Percentiles rank a stretch among this genome's conserved stretches.
Evolutionary conservation across 2,797 vertebrate species (phyloP).

Genomic region (Chaunax sp.): DNA sequence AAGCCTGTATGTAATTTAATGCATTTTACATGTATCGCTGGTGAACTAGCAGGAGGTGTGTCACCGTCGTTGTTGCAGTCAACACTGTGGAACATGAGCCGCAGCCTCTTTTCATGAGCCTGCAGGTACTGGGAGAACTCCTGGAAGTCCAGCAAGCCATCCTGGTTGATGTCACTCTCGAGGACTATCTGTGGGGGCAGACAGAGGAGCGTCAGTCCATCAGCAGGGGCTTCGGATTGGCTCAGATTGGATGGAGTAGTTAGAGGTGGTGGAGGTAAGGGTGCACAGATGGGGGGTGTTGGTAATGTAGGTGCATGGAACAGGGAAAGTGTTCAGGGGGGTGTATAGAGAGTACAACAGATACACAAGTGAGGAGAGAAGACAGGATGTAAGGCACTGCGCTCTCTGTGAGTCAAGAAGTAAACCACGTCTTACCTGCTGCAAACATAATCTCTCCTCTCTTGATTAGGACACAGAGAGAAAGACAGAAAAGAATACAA

Average conservation of each 20-base stretch:
- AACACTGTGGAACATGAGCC: conserved; percentile 86
- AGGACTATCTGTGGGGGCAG: conserved; percentile 77
- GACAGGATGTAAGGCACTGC: conserved; percentile 17
- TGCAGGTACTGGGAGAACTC: conserved; percentile 88
- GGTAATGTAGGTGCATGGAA: background rate
- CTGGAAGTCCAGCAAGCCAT: conserved; percentile 86
- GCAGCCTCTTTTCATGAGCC: conserved; percentile 85
- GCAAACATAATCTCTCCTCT: conserved; percentile 28
- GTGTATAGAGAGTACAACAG: conserved; percentile 2
- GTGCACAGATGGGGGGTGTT: background rate
- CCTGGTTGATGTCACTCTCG: conserved; percentile 79
- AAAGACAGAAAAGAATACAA: conserved; percentile 42
- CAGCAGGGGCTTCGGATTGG: background rate
- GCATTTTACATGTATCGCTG: background rate
- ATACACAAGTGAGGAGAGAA: conserved; percentile 21
- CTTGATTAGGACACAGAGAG: conserved; percentile 31
- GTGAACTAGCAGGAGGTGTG: background rate
- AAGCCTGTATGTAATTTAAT: too few species aligned
- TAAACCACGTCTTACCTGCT: conserved; percentile 43
- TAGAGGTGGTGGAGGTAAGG: background rate
- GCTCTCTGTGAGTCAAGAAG: conserved; percentile 24
- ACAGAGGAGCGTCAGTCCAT: background rate
- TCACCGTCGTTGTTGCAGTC: conserved; percentile 90
- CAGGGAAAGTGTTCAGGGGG: background rate
- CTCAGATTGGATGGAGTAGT: background rate